Conservation (phyloP, 1,140 invertebrate species). For the Teleogryllus occipitalis region DNA sequence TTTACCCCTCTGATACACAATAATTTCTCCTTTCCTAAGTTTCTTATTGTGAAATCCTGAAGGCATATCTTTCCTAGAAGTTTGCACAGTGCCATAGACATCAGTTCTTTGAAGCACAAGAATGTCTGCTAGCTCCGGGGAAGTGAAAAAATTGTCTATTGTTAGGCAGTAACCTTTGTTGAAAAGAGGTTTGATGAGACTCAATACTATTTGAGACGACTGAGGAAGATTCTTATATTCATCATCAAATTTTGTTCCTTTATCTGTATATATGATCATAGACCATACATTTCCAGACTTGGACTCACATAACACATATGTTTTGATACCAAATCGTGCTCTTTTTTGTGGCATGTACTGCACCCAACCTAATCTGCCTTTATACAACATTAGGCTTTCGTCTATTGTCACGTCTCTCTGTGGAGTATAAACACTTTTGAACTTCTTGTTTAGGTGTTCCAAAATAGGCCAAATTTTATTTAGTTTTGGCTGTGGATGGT, state of each 20-base stretch:
- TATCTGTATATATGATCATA: constrained; percentile 30
- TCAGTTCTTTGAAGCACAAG: constrained; percentile 16
- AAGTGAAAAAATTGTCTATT: constrained; percentile 9
- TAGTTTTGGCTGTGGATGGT: constrained; percentile 7
- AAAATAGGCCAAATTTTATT: constrained; percentile 8
- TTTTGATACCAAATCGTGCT: constrained; percentile 32
- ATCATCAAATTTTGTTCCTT: constrained; percentile 22
- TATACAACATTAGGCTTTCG: constrained; percentile 12
- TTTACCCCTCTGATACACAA: no score
- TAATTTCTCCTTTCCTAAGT: no score
- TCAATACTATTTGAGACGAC: neutral
- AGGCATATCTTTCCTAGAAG: constrained; percentile 15
- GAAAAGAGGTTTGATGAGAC: no score
- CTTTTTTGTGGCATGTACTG: constrained; percentile 34
- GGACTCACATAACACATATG: constrained; percentile 29
- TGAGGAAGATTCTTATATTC: constrained; percentile 15
- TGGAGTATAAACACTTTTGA: neutral
- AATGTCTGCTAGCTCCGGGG: constrained; percentile 18
- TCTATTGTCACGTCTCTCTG: constrained; percentile 9
- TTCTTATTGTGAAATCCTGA: no score
- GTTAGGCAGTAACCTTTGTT: constrained; percentile 9
- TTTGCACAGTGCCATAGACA: constrained; percentile 14
- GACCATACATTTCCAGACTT: constrained; percentile 29
- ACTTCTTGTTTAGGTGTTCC: neutral
- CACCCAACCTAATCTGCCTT: constrained; percentile 10